A percentile compares a stretch with the other conserved stretches of the same genome.
Evolutionary conservation across 2,113 vertebrate genomes (phyloP).

Genomic region (Chamaea fasciata): DNA sequence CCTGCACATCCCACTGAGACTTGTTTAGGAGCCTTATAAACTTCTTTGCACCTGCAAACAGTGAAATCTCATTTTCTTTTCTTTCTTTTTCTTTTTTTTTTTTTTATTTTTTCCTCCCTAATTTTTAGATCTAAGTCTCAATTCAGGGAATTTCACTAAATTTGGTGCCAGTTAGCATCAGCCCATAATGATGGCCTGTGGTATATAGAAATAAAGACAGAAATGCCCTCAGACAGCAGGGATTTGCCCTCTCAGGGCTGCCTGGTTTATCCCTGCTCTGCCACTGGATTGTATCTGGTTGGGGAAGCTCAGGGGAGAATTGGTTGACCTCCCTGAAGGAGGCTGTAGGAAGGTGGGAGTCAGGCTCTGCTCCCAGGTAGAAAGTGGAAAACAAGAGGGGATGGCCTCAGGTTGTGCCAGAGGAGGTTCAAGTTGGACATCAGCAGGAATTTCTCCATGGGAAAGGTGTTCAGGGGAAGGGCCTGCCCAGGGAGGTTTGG

Average conservation of each 20-base stretch:
- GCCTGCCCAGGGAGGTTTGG: background rate
- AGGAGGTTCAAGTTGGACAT: background rate
- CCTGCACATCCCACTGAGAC: background rate
- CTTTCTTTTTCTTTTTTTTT: fast-evolving
- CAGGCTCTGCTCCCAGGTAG: background rate
- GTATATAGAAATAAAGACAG: background rate
- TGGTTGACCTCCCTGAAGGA: background rate
- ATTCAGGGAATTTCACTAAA: background rate
- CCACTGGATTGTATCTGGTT: background rate
- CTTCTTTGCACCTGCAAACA: background rate
- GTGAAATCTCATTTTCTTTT: background rate
- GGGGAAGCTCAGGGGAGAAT: background rate
- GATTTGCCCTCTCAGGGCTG: background rate
- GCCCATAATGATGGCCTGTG: background rate
- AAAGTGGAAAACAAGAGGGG: background rate
- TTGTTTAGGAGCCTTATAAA: background rate
- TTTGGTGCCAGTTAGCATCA: background rate
- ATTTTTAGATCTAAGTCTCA: background rate
- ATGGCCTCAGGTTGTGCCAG: background rate
- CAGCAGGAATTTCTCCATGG: background rate
- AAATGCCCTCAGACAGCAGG: background rate
- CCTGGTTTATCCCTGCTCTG: background rate
- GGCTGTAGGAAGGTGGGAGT: background rate
- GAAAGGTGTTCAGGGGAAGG: background rate
- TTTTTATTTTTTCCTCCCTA: fast-evolving